Conservation (phyloP, 2,113 vertebrate genomes). For the Microtus ochrogaster region DNA sequence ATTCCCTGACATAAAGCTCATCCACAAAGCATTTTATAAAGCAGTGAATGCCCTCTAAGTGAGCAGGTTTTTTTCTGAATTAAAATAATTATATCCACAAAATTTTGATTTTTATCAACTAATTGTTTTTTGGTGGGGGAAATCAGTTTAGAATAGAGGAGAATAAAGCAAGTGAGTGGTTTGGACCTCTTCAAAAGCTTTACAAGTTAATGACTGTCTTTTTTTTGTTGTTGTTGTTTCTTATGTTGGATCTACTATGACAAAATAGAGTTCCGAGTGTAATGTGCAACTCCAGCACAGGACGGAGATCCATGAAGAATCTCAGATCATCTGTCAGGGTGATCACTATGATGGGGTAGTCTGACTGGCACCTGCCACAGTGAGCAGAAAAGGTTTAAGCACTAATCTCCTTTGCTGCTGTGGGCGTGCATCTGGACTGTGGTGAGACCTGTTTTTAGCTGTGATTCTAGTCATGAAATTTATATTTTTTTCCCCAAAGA, state of each 20-base stretch:
- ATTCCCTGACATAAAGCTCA: constrained; percentile 60
- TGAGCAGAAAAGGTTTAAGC: neutral
- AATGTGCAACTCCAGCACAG: neutral
- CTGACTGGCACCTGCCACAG: neutral
- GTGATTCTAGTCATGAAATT: neutral
- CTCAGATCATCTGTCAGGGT: neutral
- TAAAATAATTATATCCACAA: constrained; percentile 41
- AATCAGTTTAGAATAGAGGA: neutral
- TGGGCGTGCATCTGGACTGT: neutral
- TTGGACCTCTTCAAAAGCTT: neutral
- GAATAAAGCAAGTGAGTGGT: constrained; percentile 15
- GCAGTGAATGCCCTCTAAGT: neutral
- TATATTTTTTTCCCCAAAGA: neutral
- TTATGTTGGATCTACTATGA: neutral
- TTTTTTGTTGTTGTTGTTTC: constrained; percentile 46
- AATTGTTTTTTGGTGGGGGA: neutral
- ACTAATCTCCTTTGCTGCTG: neutral
- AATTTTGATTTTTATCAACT: constrained; percentile 50
- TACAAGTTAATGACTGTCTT: neutral
- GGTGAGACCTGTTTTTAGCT: neutral
- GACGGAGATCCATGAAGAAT: neutral
- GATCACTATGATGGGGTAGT: neutral
- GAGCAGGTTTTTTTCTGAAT: neutral
- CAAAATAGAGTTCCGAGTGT: neutral
- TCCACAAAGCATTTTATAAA: constrained; percentile 65